Evolutionary conservation across 2,797 vertebrate genomes (phyloP), one percentile per base, ranked within the genome.

Genomic region (Micrastur ruficollis): DNA sequence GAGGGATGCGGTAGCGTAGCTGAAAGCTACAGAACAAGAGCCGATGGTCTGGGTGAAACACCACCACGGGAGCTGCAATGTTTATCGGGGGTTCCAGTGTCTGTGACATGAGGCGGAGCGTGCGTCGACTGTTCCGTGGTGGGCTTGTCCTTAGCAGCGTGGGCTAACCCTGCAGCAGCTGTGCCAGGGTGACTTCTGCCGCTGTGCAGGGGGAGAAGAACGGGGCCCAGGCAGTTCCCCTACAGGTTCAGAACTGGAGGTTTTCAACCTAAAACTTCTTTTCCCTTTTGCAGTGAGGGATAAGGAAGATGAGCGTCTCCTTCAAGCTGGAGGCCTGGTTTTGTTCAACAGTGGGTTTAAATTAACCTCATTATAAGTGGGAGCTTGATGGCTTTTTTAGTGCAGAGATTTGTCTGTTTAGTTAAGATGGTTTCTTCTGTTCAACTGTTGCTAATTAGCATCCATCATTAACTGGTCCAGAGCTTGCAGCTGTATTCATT

Each of bases 341-440:
- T 97, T 95, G 38, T 94, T 97, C 88, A 95, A 90, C 67, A 80
- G 81, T 78, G 42, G 88, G 27, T 89, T 98, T 98, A 97, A 98
- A 95, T 97, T 97, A 97, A 93, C 90, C 70, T 97, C 55, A 80
- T 97, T 97, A n/a, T 84, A 66, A 81, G 86, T 55, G 44, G 85
- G 70, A 85, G 56, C 62, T 96, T 94, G 86, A 93, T 96, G 70
- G 40, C 83, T 95, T 92, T 97, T 96, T 97, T 93, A 96, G 89
- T 81, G 50, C 78, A 46, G 86, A 91, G 65, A 96, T 79, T 94
- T 75, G 82, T 95, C 95, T 86, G 27, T 84, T 95, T 93, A 97
- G 73, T 95, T 95, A 97, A 96, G 90, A 93, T 71, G 74, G 94
- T 72, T 96, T 81, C 82, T 97, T 97, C 87, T 91, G 67, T 96